Conservation (phyloP, 2,888 invertebrate genomes). For the Micropterix aruncella region DNA sequence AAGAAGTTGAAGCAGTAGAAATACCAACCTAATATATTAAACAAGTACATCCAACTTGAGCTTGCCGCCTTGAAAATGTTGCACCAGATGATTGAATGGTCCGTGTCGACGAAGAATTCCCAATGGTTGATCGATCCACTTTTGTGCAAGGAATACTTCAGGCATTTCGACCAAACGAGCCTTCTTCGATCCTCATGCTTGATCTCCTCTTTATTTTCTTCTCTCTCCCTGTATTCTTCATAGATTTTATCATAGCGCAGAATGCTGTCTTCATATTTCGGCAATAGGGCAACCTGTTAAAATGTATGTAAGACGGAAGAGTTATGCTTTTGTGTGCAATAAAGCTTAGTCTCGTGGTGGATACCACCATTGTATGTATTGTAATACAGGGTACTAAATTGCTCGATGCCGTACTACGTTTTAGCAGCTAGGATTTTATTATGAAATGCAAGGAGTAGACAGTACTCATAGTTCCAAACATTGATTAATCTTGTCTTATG, state of each 20-base stretch:
- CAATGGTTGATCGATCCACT: slow-evolving; percentile 47
- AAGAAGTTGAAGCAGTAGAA: too few species aligned
- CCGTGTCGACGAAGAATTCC: slow-evolving; percentile 59
- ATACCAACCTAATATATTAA: slow-evolving; percentile 52
- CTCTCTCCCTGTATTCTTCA: slow-evolving; percentile 25
- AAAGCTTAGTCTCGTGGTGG: too few species aligned
- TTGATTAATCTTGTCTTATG: too few species aligned
- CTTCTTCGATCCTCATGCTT: slow-evolving; percentile 35
- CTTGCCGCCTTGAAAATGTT: slow-evolving; percentile 65
- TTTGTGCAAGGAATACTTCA: slow-evolving; percentile 22
- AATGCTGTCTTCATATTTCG: background rate
- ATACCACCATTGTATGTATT: too few species aligned
- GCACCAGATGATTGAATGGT: slow-evolving; percentile 57
- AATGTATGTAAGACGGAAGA: too few species aligned
- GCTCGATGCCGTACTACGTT: too few species aligned
- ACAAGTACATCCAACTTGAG: slow-evolving; percentile 70
- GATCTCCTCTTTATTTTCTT: slow-evolving; percentile 24
- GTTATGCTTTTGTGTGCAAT: too few species aligned
- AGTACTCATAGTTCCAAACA: too few species aligned
- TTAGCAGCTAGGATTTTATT: too few species aligned
- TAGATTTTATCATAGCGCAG: slow-evolving; percentile 6
- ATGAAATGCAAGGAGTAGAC: too few species aligned
- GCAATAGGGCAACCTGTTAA: background rate
- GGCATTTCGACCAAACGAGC: slow-evolving; percentile 34
- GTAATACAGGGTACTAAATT: too few species aligned